phyloP scores from a whole-genome alignment of 64 coral and sea anemone genomes.

The Pachyseris speciosa region DNA sequence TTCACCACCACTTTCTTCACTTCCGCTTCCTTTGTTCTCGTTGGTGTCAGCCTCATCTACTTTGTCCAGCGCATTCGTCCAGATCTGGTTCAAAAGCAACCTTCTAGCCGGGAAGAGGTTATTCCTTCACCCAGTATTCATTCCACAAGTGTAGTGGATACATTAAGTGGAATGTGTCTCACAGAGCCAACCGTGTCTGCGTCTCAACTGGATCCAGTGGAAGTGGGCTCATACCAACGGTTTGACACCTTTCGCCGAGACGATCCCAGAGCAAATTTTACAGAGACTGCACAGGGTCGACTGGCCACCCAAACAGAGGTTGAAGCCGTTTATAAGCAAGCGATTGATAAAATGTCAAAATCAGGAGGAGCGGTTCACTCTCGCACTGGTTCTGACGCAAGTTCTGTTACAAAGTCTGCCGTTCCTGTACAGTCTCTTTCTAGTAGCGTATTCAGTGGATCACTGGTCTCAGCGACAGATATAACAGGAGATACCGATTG shows the following conservation, averaged over 20 bases:
- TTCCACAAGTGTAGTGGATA: slow-evolving; percentile 56
- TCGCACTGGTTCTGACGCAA: neutral
- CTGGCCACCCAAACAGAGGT: slow-evolving; percentile 15
- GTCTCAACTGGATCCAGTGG: slow-evolving; percentile 14
- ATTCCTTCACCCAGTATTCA: slow-evolving; percentile 55
- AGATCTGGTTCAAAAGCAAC: slow-evolving; percentile 31
- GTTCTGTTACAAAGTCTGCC: neutral
- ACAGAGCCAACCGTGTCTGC: slow-evolving; percentile 41
- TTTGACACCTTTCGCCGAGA: slow-evolving; percentile 21
- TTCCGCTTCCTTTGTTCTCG: slow-evolving; percentile 27
- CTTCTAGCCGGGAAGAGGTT: neutral
- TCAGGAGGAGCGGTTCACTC: neutral
- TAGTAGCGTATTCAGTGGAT: neutral
- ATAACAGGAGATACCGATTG: neutral
- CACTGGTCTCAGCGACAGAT: neutral
- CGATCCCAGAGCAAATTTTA: neutral
- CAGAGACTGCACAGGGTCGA: neutral
- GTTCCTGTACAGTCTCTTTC: neutral
- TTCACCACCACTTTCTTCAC: slow-evolving; percentile 37
- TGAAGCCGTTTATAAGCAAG: slow-evolving; percentile 13
- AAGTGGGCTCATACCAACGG: slow-evolving; percentile 20
- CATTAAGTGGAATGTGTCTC: slow-evolving; percentile 59
- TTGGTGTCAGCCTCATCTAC: slow-evolving; percentile 28
- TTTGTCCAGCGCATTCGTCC: slow-evolving; percentile 50
- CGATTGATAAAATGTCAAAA: slow-evolving; percentile 9